Base-by-base conservation (phyloP, 1,140 invertebrate species). In the Augochlora pura region DNA sequence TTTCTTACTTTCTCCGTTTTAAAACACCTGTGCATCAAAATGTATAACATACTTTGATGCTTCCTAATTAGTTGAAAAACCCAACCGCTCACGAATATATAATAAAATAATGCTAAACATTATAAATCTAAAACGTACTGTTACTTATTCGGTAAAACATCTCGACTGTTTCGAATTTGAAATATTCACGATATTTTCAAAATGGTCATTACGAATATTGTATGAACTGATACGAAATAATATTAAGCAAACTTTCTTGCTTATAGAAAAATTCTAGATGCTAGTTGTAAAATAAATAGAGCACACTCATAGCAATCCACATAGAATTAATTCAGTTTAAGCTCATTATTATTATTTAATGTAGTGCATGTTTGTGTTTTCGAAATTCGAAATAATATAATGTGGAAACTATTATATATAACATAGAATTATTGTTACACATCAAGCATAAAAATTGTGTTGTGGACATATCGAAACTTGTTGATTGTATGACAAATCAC, bases 21-120 rank as follows among this genome's bases (percentile, higher is more conserved):
- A 83, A 85, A 18, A 74, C 62, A 76, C 63, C 62, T 82, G 49
- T 64, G 65, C 69, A 77, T 62, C 54, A 65, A 85, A 66, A 80
- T 77, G 78, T 42, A 42, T 75, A 79, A 71, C 65, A 81, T 32
- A 68, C 59, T 16, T 52, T 54, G 27, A 66, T 32, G 32, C 32
- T 66, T 81, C 78, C 80, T 54, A 74, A 84, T 71, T 49, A 64
- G 67, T 42, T 60, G 65, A 85, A 74, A 66, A n/a, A 54, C 74
- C 70, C 10, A 60, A 23, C 16, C 14, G 66, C 38, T 73, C 65
- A 64, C 32, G 21, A 69, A 25, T 38, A 64, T 18, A 54, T 66
- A 39, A 21, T 16, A 69, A 70, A 82, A n/a, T 77, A 76, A 42
- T 23, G 49, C n/a, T 38, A 71, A n/a, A 83, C 68, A 52, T 10